Conservation (phyloP, 2,888 invertebrate genomes). For the Ceriagrion tenellum region DNA sequence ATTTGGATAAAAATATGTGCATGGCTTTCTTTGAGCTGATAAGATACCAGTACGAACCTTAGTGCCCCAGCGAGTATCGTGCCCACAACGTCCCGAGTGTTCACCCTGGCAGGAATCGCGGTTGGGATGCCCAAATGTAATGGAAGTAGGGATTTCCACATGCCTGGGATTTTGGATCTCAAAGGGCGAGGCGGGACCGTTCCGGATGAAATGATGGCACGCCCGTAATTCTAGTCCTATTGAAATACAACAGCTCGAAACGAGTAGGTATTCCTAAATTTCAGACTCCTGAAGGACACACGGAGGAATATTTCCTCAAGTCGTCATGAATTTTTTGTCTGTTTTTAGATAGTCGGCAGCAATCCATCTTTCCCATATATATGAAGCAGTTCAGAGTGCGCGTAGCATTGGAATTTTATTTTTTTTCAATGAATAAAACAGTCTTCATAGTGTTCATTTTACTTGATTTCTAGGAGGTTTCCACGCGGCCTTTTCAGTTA, state of each 20-base stretch:
- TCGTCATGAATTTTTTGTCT: no score
- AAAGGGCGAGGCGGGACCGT: not conserved
- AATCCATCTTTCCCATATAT: no score
- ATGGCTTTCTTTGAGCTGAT: not conserved
- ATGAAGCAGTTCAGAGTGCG: no score
- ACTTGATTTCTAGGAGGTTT: no score
- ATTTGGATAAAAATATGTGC: no score
- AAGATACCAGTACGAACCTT: not conserved
- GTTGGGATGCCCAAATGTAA: not conserved
- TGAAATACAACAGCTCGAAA: not conserved
- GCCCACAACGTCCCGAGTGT: not conserved
- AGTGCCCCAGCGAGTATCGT: not conserved
- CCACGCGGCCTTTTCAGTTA: no score
- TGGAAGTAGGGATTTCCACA: not conserved
- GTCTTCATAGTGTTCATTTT: no score
- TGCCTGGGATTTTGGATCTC: not conserved
- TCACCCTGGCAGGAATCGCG: not conserved
- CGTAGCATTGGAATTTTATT: no score
- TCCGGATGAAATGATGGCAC: not conserved
- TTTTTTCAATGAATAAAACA: no score
- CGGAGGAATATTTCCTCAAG: no score
- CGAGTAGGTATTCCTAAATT: not conserved
- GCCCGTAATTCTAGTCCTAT: not conserved
- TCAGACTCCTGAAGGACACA: not conserved
- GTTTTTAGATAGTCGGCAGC: no score